Evolutionary conservation across 1,140 invertebrate genomes (phyloP).

Genomic region (Drosophila kohkoa): DNA sequence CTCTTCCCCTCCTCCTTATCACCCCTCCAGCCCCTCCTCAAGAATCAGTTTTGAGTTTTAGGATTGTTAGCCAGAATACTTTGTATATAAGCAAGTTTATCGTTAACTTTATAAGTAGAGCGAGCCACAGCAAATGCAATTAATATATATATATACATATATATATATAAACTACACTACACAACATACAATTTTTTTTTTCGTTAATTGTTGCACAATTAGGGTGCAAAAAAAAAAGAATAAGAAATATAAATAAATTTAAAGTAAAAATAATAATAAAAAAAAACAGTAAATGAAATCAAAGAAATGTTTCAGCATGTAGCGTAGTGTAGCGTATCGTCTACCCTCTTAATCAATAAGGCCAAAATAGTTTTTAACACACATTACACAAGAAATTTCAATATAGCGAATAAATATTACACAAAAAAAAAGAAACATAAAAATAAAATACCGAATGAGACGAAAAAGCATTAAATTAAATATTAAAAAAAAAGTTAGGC

Average conservation of each 20-base stretch:
- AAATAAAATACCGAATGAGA: constrained; percentile 38
- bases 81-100: constrained; percentile 49
- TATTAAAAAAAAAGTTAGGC: constrained; percentile 39
- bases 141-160: background rate
- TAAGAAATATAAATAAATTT: background rate
- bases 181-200: constrained; percentile 29
- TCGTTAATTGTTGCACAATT: constrained; percentile 14
- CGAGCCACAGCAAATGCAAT: constrained; percentile 34
- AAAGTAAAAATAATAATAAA: background rate
- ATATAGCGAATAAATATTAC: constrained; percentile 34
- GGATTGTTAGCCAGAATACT: constrained; percentile 28
- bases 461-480: constrained; percentile 25
- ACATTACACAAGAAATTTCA: constrained; percentile 27
- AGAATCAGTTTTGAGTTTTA: constrained; percentile 37
- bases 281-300: background rate
- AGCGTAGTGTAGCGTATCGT: constrained; percentile 56
- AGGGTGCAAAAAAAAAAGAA: background rate
- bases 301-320: constrained; percentile 57
- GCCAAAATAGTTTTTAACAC: constrained; percentile 78
- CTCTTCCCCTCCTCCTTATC: background rate
- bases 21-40: background rate
- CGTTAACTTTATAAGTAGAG: constrained; percentile 36
- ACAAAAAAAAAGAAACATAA: constrained; percentile 8
- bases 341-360: constrained; percentile 60
- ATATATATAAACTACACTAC: constrained; percentile 6